phyloP scores from a whole-genome alignment of 1,140 invertebrate genomes.

The Philotrypesis tridentata region DNA sequence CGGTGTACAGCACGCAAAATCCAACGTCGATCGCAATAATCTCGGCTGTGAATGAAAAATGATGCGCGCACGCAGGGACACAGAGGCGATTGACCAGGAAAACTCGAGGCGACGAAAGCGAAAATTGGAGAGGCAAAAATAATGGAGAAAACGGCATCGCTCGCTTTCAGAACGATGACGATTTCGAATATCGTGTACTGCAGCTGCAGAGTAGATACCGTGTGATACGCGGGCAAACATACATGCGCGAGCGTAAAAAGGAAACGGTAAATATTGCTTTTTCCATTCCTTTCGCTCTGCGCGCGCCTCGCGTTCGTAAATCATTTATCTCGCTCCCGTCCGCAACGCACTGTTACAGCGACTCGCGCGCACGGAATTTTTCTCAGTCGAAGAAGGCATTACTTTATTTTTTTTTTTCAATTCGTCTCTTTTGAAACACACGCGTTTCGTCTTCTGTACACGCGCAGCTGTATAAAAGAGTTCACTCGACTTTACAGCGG shows the following conservation, averaged over 20 bases:
- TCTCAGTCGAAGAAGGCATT: too few species aligned
- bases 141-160: neutral
- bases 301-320: constrained; percentile 21
- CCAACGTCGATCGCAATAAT: too few species aligned
- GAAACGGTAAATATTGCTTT: constrained; percentile 47
- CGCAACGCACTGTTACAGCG: neutral
- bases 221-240: neutral
- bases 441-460: too few species aligned
- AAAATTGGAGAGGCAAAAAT: constrained; percentile 41
- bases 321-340: constrained; percentile 29
- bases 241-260: constrained; percentile 20
- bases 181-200: neutral
- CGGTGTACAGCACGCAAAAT: neutral
- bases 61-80: too few species aligned
- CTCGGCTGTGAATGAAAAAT: neutral
- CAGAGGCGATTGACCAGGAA: neutral
- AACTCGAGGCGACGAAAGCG: constrained; percentile 16
- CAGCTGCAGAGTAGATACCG: neutral
- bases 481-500: too few species aligned
- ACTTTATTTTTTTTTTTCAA: too few species aligned
- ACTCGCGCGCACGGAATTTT: neutral
- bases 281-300: constrained; percentile 32
- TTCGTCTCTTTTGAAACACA: too few species aligned
- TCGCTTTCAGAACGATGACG: constrained; percentile 39
- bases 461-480: too few species aligned